phyloP scores from a whole-genome alignment of 2,113 vertebrate genomes.

The Sylvicapra grimmia region DNA sequence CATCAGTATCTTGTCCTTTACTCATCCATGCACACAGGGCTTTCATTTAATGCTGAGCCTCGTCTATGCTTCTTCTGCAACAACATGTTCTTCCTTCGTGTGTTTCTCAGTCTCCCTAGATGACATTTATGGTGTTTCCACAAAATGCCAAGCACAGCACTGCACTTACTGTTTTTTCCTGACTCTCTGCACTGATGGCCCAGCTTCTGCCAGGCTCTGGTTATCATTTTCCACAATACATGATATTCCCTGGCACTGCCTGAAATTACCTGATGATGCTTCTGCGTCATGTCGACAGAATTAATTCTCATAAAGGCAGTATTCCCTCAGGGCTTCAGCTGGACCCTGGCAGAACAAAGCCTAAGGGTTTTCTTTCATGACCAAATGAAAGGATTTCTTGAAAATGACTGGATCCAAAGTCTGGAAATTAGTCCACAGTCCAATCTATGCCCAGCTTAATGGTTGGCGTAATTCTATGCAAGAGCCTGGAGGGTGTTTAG shows the following conservation, averaged over 20 bases:
- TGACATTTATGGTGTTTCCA: constrained; percentile 7
- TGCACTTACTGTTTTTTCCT: neutral
- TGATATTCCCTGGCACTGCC: neutral
- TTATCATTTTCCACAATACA: neutral
- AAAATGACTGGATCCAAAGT: neutral
- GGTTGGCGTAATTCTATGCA: neutral
- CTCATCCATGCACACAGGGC: neutral
- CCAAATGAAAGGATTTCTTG: neutral
- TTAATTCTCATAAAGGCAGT: neutral
- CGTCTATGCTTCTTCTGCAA: neutral
- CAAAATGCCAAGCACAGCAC: neutral
- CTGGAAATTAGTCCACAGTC: neutral
- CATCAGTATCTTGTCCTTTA: neutral
- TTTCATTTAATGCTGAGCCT: neutral
- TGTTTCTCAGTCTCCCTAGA: neutral
- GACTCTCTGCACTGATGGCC: neutral
- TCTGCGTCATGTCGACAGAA: neutral
- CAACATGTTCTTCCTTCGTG: neutral
- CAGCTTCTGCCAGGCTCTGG: neutral
- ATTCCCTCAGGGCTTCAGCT: neutral
- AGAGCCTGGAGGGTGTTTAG: neutral
- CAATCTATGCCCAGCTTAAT: neutral
- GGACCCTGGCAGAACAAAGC: neutral
- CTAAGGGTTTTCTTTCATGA: neutral
- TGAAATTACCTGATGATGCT: neutral